Base-by-base conservation (phyloP, 2,888 invertebrate genomes). In the Cremastobaeus sp. region DNA sequence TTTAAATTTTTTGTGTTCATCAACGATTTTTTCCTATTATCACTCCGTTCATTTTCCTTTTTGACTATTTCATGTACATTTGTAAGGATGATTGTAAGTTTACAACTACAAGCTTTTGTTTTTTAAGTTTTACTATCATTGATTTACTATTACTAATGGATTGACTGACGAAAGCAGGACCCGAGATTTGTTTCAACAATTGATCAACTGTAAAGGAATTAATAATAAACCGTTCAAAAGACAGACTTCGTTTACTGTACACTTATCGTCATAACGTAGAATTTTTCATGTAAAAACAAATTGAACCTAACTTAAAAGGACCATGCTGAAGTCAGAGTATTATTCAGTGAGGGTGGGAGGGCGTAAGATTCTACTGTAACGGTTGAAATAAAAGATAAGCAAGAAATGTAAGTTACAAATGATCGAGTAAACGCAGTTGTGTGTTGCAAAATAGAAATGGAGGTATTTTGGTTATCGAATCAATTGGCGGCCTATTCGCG, bases 191-290 rank as follows among this genome's bases (percentile, higher is more conserved):
- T n/a, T n/a, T n/a, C n/a, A n/a, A n/a, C n/a, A n/a, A n/a, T n/a
- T n/a, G n/a, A n/a, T n/a, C n/a, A n/a, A n/a, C n/a, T n/a, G n/a
- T n/a, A n/a, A n/a, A n/a, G n/a, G n/a, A n/a, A n/a, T n/a, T n/a
- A n/a, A n/a, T n/a, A n/a, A n/a, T n/a, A n/a, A n/a, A n/a, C n/a
- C n/a, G n/a, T n/a, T n/a, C n/a, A n/a, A n/a, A n/a, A n/a, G n/a
- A n/a, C 76, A 81, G 80, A 77, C 83, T 83, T 83, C 82, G 81
- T 83, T 82, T 83, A 82, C 84, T 85, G 82, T 85, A 86, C 82
- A 81, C 84, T 85, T 86, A 85, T 86, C 82, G 83, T 86, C 83
- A 83, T 87, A 84, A 85, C 81, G 83, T 86, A 86, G 85, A 81
- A 83, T 83, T 81, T 83, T 86, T 82, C 83, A 82, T 86, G 85